Base-by-base conservation (phyloP, 2,797 vertebrate genomes). In the Smutsia gigantea region DNA sequence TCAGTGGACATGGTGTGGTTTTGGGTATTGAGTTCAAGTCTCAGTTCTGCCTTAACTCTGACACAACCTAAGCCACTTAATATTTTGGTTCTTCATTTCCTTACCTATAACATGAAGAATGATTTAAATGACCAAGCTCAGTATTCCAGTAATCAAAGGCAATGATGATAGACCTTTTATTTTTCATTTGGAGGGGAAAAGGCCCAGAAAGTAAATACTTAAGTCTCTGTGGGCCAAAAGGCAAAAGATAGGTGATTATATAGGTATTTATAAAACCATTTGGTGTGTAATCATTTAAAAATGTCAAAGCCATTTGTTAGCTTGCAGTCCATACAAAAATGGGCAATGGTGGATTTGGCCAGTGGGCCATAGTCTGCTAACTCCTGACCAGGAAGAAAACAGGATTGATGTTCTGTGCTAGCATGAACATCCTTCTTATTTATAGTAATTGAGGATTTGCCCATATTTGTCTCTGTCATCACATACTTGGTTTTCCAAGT, bases 401-500 rank as follows among this genome's bases (percentile, higher is more conserved):
- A 51, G 49, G 15, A 39, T 10, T 19, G 37, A 9, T 15, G 4
- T 63, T 31, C 5, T 13, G 2, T 12, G 17, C 21, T 25, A 6
- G 4, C 0, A 0, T 0, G 25, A 63, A 53, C 21, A 23, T 14
- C 11, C 14, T 17, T 82, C 39, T 61, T 49, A 29, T 15, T 69
- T 18, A 29, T 10, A 77, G 3, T 42, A 55, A 85, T 2, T 69
- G 64, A 77, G 13, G 59, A 15, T 1, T 53, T 42, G 7, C 86
- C 8, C 74, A 11, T 17, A 29, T 88, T 74, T 87, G 7, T 53
- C 9, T 34, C 3, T 42, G 39, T 34, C 6, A 17, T 64, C 3
- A 71, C 75, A 42, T 81, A 99, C 99, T 99, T 99, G 99, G 97
- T 98, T 99, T 98, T 99, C 99, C 83, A 99, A 98, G 57, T 99